These are phyloP conservation scores for Boloria selene DNA, from an alignment of 2,888 invertebrate genomes.

Conservation along the genomic window DNA sequence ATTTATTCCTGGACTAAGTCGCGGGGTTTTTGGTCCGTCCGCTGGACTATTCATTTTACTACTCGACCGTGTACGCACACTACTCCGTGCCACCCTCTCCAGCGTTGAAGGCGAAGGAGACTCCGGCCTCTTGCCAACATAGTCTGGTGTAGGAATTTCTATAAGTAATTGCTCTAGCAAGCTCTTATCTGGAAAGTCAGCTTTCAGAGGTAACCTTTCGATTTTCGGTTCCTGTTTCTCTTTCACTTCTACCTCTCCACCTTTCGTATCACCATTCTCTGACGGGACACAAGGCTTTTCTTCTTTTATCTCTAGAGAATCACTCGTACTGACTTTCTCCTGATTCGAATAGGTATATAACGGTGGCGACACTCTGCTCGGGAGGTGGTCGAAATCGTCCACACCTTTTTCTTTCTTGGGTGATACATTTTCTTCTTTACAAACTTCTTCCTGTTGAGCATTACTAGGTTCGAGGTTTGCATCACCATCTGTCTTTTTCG, in stretches of 20 bases:
- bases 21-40: constrained; percentile 73
- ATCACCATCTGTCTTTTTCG: constrained; percentile 37
- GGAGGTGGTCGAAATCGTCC: constrained; percentile 84
- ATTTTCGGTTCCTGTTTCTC: constrained; percentile 53
- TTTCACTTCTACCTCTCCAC: constrained; percentile 43
- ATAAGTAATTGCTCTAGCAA: constrained; percentile 90
- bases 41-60: constrained; percentile 87
- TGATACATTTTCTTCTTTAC: constrained; percentile 40
- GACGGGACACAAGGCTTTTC: constrained; percentile 45
- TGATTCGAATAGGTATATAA: constrained; percentile 90
- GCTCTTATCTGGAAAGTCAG: constrained; percentile 82
- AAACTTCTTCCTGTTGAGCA: constrained; percentile 42
- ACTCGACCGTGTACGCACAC: constrained; percentile 85
- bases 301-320: constrained; percentile 54
- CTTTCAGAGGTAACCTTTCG: constrained; percentile 70
- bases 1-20: constrained; percentile 68
- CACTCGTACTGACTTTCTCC: constrained; percentile 82
- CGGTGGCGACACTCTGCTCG: constrained; percentile 87
- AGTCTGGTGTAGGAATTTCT: constrained; percentile 88
- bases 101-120: constrained; percentile 75
- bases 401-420: constrained; percentile 53
- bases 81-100: constrained; percentile 73
- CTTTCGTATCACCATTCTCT: constrained; percentile 60
- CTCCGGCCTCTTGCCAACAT: constrained; percentile 73
- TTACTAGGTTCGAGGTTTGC: constrained; percentile 42